Evolutionary conservation across 2,797 vertebrate genomes (phyloP), one percentile per base, ranked within the genome.

Genomic region (Alcedo quadribrachys): DNA sequence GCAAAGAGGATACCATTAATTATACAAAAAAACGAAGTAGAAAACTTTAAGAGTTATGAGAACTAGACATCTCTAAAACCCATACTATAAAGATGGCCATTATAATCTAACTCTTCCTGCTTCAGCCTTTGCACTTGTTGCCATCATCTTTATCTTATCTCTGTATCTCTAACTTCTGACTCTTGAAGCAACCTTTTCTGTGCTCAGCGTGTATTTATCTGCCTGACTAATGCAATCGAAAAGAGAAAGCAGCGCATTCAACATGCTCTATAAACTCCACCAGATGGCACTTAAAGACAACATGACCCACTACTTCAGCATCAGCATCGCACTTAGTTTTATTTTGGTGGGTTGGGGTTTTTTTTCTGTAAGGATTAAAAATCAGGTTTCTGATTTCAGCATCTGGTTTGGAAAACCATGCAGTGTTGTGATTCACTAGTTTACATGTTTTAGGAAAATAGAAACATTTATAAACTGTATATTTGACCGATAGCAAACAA

Each of bases 261-360:
- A 16, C 19, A 20, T 25, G 30, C 32, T 62, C 21, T 28, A 58
- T 58, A 32, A 80, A 12, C 32, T 51, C 67, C 93, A 75, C 57
- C 62, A 87, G 80, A 37, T 87, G 90, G 87, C 90, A 90, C 57
- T 40, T 74, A 17, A 61, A 66, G 83, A 65, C 66, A 85, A n/a
- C 17, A 43, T 1, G 21, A 70, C 27, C 51, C 13, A 11, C 58
- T 46, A 24, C n/a, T 69, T 37, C 50, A 28, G 32, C 35, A 27
- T 25, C 43, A 37, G 12, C 6, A 42, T 21, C 1, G 1, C 28
- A 8, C 6, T 53, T 12, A 37, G 37, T 53, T 53, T 54, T 20
- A 15, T 40, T 15, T 40, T 40, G 14, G 37, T 40, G 37, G 37
- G 35, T 35, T 35, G 35, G 37, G 3, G 12, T 22, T 30, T 15